Base-by-base conservation (phyloP, 2,113 vertebrate genomes). In the Nothocercus julius region DNA sequence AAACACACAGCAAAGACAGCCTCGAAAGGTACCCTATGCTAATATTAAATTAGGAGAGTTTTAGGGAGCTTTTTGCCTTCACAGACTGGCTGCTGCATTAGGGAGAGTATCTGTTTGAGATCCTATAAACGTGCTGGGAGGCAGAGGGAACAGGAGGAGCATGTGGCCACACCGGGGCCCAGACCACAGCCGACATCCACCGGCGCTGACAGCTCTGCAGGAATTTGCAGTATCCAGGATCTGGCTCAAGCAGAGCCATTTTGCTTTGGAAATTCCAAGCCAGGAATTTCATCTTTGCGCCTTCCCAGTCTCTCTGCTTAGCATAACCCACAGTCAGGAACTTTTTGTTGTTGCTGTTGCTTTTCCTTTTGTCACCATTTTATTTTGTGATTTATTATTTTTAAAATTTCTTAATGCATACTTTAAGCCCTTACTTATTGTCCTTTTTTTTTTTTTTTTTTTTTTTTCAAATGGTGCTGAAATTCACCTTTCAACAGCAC, bases 181-280 rank as follows among this genome's bases (percentile, higher is more conserved):
- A 61, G 38, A 19, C 32, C 61, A 36, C 1, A 2, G 56, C 22
- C 70, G 40, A 19, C 49, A 9, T 20, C 61, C 4, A 3, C 61
- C 61, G 38, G 30, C 4, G 1, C 49, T 47, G 17, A 38, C 4
- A 4, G 24, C n/a, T 63, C 58, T 4, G 5, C 44, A 13, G 59
- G 14, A 25, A 17, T 27, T 25, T 8, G 19, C 27, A 28, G 44
- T 38, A 30, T 5, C 45, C n/a, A 25, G 59, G 38, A 61, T 38
- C 1, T 1, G 18, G 19, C 18, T 45, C 15, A 1, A 58, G 51
- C 7, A 0, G 73, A 77, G 45, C 72, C 22, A 4, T 1, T 2
- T 5, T n/a, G 15, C 42, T 25, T 54, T 59, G 66, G 73, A 42
- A 47, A 44, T 68, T 67, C 61, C 63, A 83, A 74, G 44, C 47